Conservation (phyloP, 2,888 invertebrate genomes). For the Melanophora roralis region DNA sequence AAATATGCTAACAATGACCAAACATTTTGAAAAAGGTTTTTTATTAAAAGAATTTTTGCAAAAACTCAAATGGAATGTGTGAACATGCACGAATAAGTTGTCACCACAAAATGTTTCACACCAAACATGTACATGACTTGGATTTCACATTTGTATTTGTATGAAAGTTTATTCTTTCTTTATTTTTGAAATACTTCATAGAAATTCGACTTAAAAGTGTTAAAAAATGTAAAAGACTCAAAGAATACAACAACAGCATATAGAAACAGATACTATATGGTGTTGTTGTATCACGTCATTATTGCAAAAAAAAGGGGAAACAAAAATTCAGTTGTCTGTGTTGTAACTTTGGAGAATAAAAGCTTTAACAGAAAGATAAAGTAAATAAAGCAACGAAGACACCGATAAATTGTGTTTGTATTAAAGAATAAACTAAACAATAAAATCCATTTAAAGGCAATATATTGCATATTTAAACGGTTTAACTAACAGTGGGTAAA, state of each 20-base stretch:
- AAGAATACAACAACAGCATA: background rate
- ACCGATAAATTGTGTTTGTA: slow-evolving; percentile 48
- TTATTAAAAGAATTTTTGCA: slow-evolving; percentile 30
- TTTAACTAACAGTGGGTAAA: background rate
- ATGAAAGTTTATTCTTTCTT: slow-evolving; percentile 1
- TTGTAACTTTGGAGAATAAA: slow-evolving; percentile 5
- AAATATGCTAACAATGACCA: slow-evolving; percentile 39
- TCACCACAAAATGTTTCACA: slow-evolving; percentile 58
- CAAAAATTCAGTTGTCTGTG: slow-evolving; percentile 18
- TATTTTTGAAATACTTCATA: background rate
- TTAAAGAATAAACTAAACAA: slow-evolving; percentile 31
- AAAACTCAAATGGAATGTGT: slow-evolving; percentile 29
- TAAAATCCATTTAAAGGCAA: slow-evolving; percentile 24
- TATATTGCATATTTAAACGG: slow-evolving; percentile 26
- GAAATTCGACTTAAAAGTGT: slow-evolving; percentile 18
- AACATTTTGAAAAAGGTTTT: background rate
- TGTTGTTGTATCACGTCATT: background rate
- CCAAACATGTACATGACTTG: slow-evolving; percentile 54
- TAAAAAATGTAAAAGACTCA: background rate
- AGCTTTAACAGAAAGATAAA: background rate
- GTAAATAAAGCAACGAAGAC: slow-evolving; percentile 36
- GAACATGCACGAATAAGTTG: slow-evolving; percentile 54
- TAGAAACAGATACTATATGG: background rate
- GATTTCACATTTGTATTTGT: slow-evolving; percentile 13
- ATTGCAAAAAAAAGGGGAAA: background rate